These are phyloP conservation scores for Eupeodes corollae DNA, from an alignment of 1,140 invertebrate species.

Conservation along the genomic window DNA sequence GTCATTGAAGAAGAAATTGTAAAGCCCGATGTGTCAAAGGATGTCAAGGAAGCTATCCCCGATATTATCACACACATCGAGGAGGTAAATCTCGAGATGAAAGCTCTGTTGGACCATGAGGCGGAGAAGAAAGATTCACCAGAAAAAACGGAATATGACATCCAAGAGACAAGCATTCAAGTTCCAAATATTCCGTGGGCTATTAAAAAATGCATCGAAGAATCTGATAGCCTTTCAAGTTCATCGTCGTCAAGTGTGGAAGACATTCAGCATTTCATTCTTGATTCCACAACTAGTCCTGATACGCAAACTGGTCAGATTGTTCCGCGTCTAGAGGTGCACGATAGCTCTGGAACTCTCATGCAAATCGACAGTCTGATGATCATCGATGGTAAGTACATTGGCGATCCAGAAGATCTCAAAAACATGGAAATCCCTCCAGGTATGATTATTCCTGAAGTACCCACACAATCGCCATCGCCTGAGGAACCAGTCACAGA, in stretches of 20 bases:
- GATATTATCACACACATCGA: constrained; percentile 30
- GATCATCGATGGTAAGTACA: constrained; percentile 39
- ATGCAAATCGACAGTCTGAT: constrained; percentile 49
- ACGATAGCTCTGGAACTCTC: constrained; percentile 51
- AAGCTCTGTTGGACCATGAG: constrained; percentile 6
- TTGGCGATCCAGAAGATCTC: constrained; percentile 35
- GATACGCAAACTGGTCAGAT: constrained; percentile 31
- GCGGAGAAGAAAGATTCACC: constrained; percentile 35
- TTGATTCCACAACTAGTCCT: constrained; percentile 36
- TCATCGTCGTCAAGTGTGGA: constrained; percentile 29
- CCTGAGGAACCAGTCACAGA: constrained; percentile 24
- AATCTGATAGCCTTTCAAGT: constrained; percentile 21
- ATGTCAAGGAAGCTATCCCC: constrained; percentile 30
- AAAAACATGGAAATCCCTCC: constrained; percentile 30
- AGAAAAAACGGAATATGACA: constrained; percentile 48
- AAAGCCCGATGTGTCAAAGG: constrained; percentile 29
- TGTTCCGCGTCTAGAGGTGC: constrained; percentile 52
- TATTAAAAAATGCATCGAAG: constrained; percentile 29
- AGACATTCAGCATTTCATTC: constrained; percentile 35
- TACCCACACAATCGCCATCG: constrained; percentile 24
- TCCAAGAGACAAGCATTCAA: constrained; percentile 41
- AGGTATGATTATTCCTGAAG: constrained; percentile 20
- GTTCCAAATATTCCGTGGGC: constrained; percentile 55
- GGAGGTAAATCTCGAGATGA: constrained; percentile 12
- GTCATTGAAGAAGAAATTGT: constrained; percentile 3